These are phyloP conservation scores for Danionella cerebrum DNA, from an alignment of 2,113 vertebrate genomes.

Conservation along the genomic window DNA sequence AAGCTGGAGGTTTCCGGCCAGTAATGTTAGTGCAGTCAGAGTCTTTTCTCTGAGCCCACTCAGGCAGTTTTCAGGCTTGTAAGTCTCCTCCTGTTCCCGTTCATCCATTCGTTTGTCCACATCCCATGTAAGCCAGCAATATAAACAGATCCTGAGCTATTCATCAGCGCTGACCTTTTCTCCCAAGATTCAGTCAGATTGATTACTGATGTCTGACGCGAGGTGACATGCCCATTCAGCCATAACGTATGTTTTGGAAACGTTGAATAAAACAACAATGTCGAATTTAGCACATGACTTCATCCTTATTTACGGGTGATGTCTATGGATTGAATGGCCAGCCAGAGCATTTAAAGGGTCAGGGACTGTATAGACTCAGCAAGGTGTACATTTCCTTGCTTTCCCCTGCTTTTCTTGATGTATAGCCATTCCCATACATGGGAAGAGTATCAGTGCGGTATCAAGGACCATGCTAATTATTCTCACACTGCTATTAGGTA, in stretches of 20 bases:
- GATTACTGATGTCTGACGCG: constrained; percentile 6
- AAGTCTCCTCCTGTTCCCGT: neutral
- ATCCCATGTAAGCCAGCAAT: constrained; percentile 7
- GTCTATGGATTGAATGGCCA: too few relatives aligned
- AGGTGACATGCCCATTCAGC: neutral
- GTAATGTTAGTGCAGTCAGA: constrained; percentile 15
- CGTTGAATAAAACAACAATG: neutral
- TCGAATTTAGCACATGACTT: neutral
- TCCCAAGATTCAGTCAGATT: neutral
- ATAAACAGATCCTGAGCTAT: neutral
- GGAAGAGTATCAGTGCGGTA: neutral
- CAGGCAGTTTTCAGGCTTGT: neutral
- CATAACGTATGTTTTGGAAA: constrained; percentile 3
- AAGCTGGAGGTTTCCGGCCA: constrained; percentile 5
- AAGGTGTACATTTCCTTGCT: too few relatives aligned
- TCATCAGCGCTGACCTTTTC: constrained; percentile 17
- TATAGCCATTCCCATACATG: neutral
- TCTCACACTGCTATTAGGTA: neutral
- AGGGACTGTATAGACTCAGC: too few relatives aligned
- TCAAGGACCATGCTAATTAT: neutral
- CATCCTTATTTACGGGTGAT: neutral
- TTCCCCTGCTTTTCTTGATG: neutral
- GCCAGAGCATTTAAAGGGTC: too few relatives aligned
- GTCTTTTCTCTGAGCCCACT: constrained; percentile 27
- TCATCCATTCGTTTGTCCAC: neutral